Conservation (phyloP, 2,113 vertebrate genomes). For the Otis tarda region DNA sequence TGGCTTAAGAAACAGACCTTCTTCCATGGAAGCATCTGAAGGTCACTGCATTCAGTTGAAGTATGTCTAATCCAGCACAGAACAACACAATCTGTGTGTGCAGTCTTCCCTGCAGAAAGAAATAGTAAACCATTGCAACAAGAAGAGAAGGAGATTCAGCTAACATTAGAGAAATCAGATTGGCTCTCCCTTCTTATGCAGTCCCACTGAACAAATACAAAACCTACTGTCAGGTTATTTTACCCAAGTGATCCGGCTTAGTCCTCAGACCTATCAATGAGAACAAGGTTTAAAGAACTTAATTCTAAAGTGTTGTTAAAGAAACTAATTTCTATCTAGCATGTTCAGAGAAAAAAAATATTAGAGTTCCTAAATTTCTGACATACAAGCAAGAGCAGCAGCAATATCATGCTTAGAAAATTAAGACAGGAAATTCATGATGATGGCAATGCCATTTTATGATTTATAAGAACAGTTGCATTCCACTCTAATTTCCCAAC, state of each 20-base stretch:
- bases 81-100: background rate
- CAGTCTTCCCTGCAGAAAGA: constrained; percentile 32
- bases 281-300: background rate
- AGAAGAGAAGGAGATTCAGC: background rate
- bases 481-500: constrained; percentile 59
- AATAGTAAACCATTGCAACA: background rate
- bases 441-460: background rate
- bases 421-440: constrained; percentile 31
- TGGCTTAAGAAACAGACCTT: constrained; percentile 19
- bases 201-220: constrained; percentile 35
- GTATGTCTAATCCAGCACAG: background rate
- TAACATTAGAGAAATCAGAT: constrained; percentile 12
- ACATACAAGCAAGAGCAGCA: background rate
- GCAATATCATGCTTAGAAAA: background rate
- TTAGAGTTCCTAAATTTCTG: background rate
- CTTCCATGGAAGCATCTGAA: background rate
- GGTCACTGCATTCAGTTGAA: background rate
- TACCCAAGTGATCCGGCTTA: background rate
- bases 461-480: constrained; percentile 58
- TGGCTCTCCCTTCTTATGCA: background rate
- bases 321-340: background rate
- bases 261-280: background rate
- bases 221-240: background rate
- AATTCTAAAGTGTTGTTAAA: background rate
- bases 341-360: background rate